Evolutionary conservation across 2,797 vertebrate species (phyloP).

Genomic region (Lycodopsis pacificus): DNA sequence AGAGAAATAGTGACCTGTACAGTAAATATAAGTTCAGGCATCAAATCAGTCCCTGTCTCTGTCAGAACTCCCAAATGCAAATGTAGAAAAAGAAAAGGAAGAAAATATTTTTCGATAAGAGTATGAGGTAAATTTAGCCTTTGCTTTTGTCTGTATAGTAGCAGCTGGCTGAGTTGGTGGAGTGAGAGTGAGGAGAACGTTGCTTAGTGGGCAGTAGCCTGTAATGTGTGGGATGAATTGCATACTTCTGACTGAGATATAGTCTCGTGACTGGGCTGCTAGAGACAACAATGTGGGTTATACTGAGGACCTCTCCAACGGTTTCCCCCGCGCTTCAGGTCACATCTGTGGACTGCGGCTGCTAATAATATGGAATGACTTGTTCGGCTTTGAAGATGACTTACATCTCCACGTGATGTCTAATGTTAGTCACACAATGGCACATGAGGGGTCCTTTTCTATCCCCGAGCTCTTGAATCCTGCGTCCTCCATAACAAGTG

Average conservation of each 20-base stretch:
- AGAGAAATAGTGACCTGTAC: not conserved
- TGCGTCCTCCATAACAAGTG: conserved; percentile 29
- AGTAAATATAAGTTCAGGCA: not conserved
- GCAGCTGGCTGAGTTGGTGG: conserved; percentile 59
- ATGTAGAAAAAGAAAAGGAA: not conserved
- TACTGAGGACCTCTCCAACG: conserved; percentile 29
- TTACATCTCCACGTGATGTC: conserved; percentile 43
- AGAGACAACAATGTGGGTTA: conserved; percentile 30
- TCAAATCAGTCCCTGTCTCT: conserved; percentile 30
- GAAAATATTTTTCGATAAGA: not conserved
- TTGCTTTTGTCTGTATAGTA: conserved; percentile 9
- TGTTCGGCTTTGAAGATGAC: conserved; percentile 44
- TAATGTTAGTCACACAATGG: conserved; percentile 45
- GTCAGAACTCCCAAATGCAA: conserved; percentile 1
- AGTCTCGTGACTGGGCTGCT: conserved; percentile 57
- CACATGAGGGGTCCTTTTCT: conserved; percentile 35
- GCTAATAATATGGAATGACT: conserved; percentile 39
- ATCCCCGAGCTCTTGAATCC: conserved; percentile 36
- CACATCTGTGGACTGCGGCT: conserved; percentile 20
- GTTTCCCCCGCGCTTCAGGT: conserved; percentile 18
- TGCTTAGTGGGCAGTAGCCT: conserved; percentile 54
- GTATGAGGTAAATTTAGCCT: conserved; percentile 10
- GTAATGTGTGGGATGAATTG: conserved; percentile 66
- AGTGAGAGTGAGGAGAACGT: conserved; percentile 52
- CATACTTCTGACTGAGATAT: conserved; percentile 49